Evolutionary conservation across 2,797 vertebrate species (phyloP).

Genomic region (Nasua narica): DNA sequence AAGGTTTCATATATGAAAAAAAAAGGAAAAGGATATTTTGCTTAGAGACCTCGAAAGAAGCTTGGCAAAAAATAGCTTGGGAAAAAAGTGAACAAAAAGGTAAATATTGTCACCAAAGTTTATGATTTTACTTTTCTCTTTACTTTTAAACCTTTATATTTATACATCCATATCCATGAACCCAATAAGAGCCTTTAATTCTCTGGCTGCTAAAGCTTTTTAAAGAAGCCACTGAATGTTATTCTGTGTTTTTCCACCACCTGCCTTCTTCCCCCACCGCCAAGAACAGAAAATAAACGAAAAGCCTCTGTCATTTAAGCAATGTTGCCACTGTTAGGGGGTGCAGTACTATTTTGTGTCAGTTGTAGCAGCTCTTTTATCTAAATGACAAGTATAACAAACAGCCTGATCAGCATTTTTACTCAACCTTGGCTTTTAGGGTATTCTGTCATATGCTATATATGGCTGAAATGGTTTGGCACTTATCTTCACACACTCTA

Average conservation of each 20-base stretch:
- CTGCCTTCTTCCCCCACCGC: neutral
- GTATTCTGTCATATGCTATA: slow-evolving; percentile 45
- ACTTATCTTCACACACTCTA: slow-evolving; percentile 54
- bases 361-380: slow-evolving; percentile 70
- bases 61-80: neutral
- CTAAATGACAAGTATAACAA: slow-evolving; percentile 75
- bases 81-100: neutral
- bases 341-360: slow-evolving; percentile 47
- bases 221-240: slow-evolving; percentile 18
- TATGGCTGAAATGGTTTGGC: slow-evolving; percentile 46
- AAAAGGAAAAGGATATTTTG: neutral
- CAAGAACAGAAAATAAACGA: slow-evolving; percentile 60
- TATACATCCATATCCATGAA: neutral
- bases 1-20: neutral
- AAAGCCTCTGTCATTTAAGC: slow-evolving; percentile 48
- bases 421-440: slow-evolving; percentile 57
- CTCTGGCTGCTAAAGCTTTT: neutral
- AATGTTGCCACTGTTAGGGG: neutral
- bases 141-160: neutral
- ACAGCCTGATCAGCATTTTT: slow-evolving; percentile 74
- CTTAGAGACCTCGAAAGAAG: neutral
- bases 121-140: neutral
- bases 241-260: neutral
- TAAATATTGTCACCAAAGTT: neutral
- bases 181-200: neutral